Evolutionary conservation across 2,113 vertebrate species (phyloP).

Genomic region (Urocynchramus pylzowi): DNA sequence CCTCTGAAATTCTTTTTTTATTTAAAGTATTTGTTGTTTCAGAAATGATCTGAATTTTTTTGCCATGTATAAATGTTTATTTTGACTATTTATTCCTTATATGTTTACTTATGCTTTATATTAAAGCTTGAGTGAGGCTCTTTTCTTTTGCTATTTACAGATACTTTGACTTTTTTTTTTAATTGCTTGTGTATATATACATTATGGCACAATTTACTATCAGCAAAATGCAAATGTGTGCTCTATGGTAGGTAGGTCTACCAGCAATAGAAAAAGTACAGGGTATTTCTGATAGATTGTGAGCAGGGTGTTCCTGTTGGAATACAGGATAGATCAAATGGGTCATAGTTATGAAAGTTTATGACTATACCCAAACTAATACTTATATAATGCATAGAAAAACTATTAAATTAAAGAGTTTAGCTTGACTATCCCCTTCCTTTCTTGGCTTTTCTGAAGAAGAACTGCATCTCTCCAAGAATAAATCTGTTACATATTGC

Average conservation of each 20-base stretch:
- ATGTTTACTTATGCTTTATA: not conserved
- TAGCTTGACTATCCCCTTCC: not conserved
- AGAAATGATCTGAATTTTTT: not conserved
- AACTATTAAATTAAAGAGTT: not conserved
- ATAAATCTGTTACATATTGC: not conserved
- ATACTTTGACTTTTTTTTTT: not conserved
- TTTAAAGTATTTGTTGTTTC: not conserved
- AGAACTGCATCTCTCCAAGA: not conserved
- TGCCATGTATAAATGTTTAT: not conserved
- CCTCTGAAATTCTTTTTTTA: not conserved
- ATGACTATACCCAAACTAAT: not conserved
- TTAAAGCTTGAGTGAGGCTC: not conserved
- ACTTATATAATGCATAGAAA: not conserved
- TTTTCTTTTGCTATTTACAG: not conserved
- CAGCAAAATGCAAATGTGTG: not conserved
- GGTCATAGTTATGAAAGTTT: not conserved
- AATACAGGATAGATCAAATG: not conserved
- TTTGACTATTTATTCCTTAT: not conserved
- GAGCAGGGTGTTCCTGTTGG: not conserved
- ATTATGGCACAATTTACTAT: not conserved
- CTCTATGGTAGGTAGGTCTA: not conserved
- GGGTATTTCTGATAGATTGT: not conserved
- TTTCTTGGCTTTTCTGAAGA: not conserved
- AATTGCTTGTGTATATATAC: not conserved
- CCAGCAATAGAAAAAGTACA: not conserved